Evolutionary conservation across 2,113 vertebrate genomes (phyloP), one percentile per base, ranked within the genome.

Genomic region (Erinaceus europaeus): DNA sequence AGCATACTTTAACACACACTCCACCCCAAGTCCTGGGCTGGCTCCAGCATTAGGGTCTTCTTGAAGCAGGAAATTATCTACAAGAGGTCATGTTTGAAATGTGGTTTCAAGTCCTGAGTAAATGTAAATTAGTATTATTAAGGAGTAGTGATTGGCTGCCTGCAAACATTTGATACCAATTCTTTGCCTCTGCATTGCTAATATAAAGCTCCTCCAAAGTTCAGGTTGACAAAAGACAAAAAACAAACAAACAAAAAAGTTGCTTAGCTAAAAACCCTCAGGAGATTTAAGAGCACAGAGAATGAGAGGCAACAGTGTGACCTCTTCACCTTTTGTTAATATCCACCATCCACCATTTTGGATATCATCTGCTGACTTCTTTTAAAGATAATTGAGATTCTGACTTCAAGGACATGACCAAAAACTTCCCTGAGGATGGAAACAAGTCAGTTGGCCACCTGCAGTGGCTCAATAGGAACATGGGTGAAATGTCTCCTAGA

Each of bases 181-280:
- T n/a, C 21, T 17, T 36, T 68, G 27, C 21, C 52, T 71, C n/a
- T 17, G 18, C 23, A 17, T 64, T 75, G 50, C 29, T 18, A 27
- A 52, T 23, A 61, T 38, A 77, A 89, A 79, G 15, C 71, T 14
- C 18, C 82, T 86, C 12, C 42, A 77, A 73, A 46, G 3, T 11
- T 62, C 55, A 72, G 48, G 12, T 50, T 50, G 48, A 18, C 12
- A 18, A 50, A 18, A 50, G 48, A 50, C 48, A 50, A 18, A 50
- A 50, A 50, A n/a, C n/a, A n/a, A 50, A 50, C 20, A 50, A 50
- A 18, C 13, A 50, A 3, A 50, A 50, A 15, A 27, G 52, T 17
- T 67, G 11, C 52, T 64, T 48, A 52, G 57, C 53, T 55, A 5
- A 18, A 67, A 83, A 90, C 20, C 29, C 20, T n/a, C n/a, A 72